Evolutionary conservation across 2,888 invertebrate genomes (phyloP).

Genomic region (Corbicula japonica): DNA sequence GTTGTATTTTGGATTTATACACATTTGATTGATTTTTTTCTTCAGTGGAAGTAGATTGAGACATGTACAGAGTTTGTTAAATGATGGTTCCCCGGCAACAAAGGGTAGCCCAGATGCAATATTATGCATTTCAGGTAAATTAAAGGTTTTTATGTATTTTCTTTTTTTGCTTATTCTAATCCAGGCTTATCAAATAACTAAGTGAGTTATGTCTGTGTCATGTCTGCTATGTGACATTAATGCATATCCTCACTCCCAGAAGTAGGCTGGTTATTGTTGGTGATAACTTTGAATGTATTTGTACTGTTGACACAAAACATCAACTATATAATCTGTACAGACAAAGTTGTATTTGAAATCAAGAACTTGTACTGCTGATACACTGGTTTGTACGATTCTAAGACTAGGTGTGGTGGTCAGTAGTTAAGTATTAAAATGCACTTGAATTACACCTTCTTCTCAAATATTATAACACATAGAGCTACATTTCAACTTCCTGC

Average conservation of each 20-base stretch:
- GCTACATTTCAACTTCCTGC: too few species aligned
- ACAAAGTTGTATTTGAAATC: neutral
- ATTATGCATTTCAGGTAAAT: constrained; percentile 79
- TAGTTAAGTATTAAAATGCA: too few species aligned
- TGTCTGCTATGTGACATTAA: neutral
- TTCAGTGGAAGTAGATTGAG: constrained; percentile 76
- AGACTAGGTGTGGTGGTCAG: neutral
- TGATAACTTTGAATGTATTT: neutral
- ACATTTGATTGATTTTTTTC: neutral
- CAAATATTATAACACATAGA: too few species aligned
- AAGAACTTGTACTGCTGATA: neutral
- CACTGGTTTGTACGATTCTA: neutral
- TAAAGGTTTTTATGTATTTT: neutral
- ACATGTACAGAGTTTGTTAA: constrained; percentile 76
- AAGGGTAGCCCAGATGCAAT: constrained; percentile 75
- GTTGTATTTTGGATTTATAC: neutral
- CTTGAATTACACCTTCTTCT: too few species aligned
- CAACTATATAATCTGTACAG: neutral
- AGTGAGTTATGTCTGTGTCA: neutral
- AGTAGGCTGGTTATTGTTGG: too few species aligned
- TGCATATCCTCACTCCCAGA: too few species aligned
- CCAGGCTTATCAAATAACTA: too few species aligned
- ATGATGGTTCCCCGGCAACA: constrained; percentile 51
- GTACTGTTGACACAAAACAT: neutral
- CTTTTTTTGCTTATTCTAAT: neutral